Base-by-base conservation (phyloP, 2,797 vertebrate genomes). In the Adelosebastes latens region DNA sequence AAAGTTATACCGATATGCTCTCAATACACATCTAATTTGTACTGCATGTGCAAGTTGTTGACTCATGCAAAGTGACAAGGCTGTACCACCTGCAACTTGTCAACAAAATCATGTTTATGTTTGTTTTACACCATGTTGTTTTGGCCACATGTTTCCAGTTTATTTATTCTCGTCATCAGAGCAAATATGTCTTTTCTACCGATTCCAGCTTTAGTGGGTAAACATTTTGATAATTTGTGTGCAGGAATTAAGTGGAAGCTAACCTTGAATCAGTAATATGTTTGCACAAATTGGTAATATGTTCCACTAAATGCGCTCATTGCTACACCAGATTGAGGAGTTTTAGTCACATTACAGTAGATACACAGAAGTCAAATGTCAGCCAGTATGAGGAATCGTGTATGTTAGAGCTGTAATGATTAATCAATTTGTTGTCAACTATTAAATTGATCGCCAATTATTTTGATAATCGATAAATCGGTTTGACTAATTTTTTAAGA, bases 1-100 rank as follows among this genome's bases (percentile, higher is more conserved):
- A 11, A 27, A 32, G 22, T 22, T 29, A 2, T 14, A 56, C 34
- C 0, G 4, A 59, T 36, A 42, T 39, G 6, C 8, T 56, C 12
- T 32, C 31, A 66, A 42, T 42, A 42, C 61, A 32, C 27, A 39
- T 77, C n/a, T 73, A 73, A 73, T 55, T 49, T 65, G 49, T 34
- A 25, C 13, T 11, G 55, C 36, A 18, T 56, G 46, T 76, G 46
- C 27, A 49, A 29, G 34, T 62, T 74, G 39, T 42, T 83, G 71
- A 70, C 39, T 36, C 34, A 53, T 13, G 52, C 36, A 32, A 22
- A 39, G n/a, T 67, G 53, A 66, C 20, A 13, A 60, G 60, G 29
- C 52, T 58, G 18, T 8, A 20, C 52, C 66, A 52, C 39, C 62
- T 61, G 66, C 52, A 65, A 46, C 59, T 59, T 42, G 61, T 77